Conservation (phyloP, 2,888 invertebrate species). For the Oscheius sp. region DNA sequence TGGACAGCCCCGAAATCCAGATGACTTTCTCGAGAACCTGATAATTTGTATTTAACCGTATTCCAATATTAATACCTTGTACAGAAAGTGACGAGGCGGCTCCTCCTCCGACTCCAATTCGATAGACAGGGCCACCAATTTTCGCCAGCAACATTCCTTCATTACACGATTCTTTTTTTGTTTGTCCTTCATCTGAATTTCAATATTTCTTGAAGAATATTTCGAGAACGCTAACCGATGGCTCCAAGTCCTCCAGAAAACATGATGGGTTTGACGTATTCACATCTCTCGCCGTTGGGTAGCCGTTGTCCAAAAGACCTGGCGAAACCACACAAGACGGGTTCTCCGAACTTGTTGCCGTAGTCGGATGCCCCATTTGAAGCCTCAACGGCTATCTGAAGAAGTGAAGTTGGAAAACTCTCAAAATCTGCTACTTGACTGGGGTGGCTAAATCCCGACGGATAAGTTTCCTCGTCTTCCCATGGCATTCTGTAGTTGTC, state of each 20-base stretch:
- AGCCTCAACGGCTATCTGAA: constrained; percentile 83
- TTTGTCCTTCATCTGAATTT: constrained; percentile 52
- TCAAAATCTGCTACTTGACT: constrained; percentile 79
- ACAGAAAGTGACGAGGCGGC: constrained; percentile 91
- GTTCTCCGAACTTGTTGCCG: constrained; percentile 97
- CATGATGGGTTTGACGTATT: constrained; percentile 98
- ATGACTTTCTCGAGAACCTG: constrained; percentile 80
- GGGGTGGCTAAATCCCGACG: constrained; percentile 89
- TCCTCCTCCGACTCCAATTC: constrained; percentile 98
- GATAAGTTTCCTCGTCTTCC: constrained; percentile 84
- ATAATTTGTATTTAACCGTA: too few relatives aligned
- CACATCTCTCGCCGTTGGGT: constrained; percentile 76
- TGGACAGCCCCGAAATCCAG: constrained; percentile 97
- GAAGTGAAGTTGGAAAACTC: not conserved
- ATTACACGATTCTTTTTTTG: constrained; percentile 43
- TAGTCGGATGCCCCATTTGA: constrained; percentile 98
- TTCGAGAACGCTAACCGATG: constrained; percentile 82
- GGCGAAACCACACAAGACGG: constrained; percentile 89
- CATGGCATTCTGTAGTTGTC: constrained; percentile 90
- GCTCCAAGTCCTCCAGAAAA: constrained; percentile 95
- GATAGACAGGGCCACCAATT: constrained; percentile 94
- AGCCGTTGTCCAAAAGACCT: constrained; percentile 87
- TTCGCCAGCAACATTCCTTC: constrained; percentile 83
- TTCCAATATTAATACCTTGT: constrained; percentile 50
- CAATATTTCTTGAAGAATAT: not conserved